Base-by-base conservation (phyloP, 1,140 invertebrate species). In the Lycorma delicatula region DNA sequence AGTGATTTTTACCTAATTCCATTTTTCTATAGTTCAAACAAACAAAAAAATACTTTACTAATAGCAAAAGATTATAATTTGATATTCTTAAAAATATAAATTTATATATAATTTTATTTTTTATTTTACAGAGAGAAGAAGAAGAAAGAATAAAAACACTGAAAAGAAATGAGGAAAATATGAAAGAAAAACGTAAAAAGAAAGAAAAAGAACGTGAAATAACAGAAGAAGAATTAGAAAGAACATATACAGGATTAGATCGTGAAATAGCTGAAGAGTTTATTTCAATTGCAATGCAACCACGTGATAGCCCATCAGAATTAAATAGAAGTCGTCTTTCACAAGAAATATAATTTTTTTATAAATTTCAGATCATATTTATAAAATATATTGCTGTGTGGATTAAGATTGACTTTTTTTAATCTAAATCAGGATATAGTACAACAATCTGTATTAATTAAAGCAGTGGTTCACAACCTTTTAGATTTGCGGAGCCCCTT, bases 201-300 rank as follows among this genome's bases (percentile, higher is more conserved):
- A 60, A 55, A 50, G 23, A 20, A 46, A 59, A 59, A 36, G 26
- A 9, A 27, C 53, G 29, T 11, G 53, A 46, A 47, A 58, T 62
- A 7, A 64, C 60, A 11, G 60, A 60, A 3, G 60, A 60, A 46
- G 74, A 77, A 59, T 64, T 79, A n/a, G 70, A 75, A 1, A 72
- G 71, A 46, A 77, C 77, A 1, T 81, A 80, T 59, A 79, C 78
- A 0, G 79, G 78, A n/a, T 65, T 81, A 36, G 79, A 81, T 61
- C 72, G 79, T 34, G 76, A 72, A 61, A 75, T 79, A 18, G 79
- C 78, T 0, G 79, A 79, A 54, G 77, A 79, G 59, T 81, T 79
- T 60, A 81, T 81, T 36, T 74, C 75, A 5, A 77, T 77, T 11
- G 74, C 77, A 0, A 77, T 77, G 77, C 41, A 44, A 13, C 41